Evolutionary conservation across 2,797 vertebrate species (phyloP), one percentile per base, ranked within the genome.

Genomic region (Pelochelys cantorii): DNA sequence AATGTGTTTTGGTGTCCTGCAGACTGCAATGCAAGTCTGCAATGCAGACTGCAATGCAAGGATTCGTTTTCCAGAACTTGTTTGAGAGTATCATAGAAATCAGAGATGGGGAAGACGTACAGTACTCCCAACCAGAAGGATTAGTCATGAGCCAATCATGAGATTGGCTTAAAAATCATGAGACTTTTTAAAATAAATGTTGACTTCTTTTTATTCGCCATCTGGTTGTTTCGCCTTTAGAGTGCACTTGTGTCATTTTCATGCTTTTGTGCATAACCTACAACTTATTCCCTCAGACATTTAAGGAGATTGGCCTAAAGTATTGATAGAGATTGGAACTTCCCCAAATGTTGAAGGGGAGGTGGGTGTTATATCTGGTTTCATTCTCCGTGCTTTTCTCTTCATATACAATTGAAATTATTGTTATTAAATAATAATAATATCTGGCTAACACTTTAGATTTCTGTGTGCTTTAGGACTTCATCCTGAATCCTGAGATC

Each of bases 51-150:
- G 84, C 34, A 84, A 94, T 48, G 87, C 80, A 14, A 74, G 79
- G 90, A 88, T 87, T 55, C 2, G 0, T 29, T 87, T 84, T 94
- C 55, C 60, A 17, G 85, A 81, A 85, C 18, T 77, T 59, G 10
- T 14, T 88, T 17, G 3, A 1, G 14, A 23, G 14, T 29, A 59
- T 62, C 2, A 0, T n/a, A 65, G 18, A 1, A 10, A 0, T 68
- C 62, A 37, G 9, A 34, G 79, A n/a, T 27, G 25, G 34, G 81
- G 13, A 53, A 84, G 42, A 53, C 14, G 71, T 37, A 31, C 34
- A 92, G 62, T 71, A 71, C 11, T 22, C 34, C 11, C 34, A 12
- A 3, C 34, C 10, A 5, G 34, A 71, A 37, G 18, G n/a, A 10
- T 37, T 11, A 71, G 34, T 37, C 65, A 71, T 22, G n/a, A 37